Evolutionary conservation across 2,113 vertebrate species (phyloP).

Genomic region (Macaca mulatta): DNA sequence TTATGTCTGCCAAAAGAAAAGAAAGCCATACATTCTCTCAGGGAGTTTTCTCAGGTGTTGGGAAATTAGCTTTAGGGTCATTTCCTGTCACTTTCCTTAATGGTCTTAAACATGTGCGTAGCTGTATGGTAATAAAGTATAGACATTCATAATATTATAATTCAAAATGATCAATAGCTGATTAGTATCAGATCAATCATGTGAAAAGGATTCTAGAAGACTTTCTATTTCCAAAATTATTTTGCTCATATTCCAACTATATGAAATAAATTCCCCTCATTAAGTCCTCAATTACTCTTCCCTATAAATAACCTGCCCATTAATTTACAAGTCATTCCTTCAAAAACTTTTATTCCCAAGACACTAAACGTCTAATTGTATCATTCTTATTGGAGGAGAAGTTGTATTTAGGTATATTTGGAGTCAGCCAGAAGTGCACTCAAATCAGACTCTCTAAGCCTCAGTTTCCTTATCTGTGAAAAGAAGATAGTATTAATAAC

Average conservation of each 20-base stretch:
- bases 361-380: neutral
- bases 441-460: neutral
- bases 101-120: neutral
- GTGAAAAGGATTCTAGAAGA: neutral
- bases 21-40: neutral
- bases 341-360: neutral
- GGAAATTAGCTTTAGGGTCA: neutral
- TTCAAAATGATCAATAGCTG: neutral
- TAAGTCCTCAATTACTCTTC: neutral
- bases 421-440: neutral
- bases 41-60: neutral
- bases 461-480: neutral
- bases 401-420: neutral
- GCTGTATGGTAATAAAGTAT: neutral
- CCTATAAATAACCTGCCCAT: neutral
- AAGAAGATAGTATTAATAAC: neutral
- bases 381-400: neutral
- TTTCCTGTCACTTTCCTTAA: constrained; percentile 7
- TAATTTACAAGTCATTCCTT: neutral
- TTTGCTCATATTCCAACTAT: constrained; percentile 21
- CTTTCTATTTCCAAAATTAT: neutral
- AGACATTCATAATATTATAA: neutral
- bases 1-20: neutral
- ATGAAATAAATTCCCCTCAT: constrained; percentile 36
- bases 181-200: neutral